These are phyloP conservation scores for Coryphaenoides rupestris DNA, from an alignment of 2,113 vertebrate species.

Conservation along the genomic window DNA sequence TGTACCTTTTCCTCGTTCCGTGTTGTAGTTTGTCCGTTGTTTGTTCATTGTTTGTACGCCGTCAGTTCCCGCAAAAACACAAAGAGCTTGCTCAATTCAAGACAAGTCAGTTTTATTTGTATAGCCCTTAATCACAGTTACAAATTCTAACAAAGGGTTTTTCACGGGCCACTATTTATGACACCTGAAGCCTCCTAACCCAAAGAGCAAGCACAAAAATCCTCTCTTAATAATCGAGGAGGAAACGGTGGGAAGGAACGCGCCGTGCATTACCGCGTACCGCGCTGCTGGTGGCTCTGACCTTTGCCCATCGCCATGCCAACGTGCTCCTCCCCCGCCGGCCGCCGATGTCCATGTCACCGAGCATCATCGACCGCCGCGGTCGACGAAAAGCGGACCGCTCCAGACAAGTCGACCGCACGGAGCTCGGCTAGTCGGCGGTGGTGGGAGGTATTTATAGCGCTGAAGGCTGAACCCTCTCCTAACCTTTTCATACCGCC, in stretches of 20 bases:
- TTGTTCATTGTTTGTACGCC: no score
- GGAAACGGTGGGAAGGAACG: no score
- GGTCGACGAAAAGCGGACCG: constrained; percentile 37
- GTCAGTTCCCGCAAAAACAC: not conserved
- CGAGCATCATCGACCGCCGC: constrained; percentile 55
- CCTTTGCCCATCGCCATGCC: constrained; percentile 63
- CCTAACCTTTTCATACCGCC: not conserved
- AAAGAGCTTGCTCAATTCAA: not conserved
- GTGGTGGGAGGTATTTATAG: constrained; percentile 1
- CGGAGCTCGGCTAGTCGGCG: constrained; percentile 20
- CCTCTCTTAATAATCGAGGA: no score
- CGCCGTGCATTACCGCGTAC: no score
- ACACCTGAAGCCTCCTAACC: no score
- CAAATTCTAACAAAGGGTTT: no score
- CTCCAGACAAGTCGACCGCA: constrained; percentile 29
- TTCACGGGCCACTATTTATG: no score
- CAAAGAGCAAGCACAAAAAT: no score
- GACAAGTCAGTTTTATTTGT: no score
- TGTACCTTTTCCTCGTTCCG: no score
- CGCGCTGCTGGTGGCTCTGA: constrained; percentile 48
- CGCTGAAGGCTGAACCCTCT: not conserved
- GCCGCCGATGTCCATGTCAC: constrained; percentile 69
- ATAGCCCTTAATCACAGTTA: no score
- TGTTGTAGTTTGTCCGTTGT: no score
- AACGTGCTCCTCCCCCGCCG: constrained; percentile 53